Conservation (phyloP, 2,113 vertebrate genomes). For the Lycaon pictus region DNA sequence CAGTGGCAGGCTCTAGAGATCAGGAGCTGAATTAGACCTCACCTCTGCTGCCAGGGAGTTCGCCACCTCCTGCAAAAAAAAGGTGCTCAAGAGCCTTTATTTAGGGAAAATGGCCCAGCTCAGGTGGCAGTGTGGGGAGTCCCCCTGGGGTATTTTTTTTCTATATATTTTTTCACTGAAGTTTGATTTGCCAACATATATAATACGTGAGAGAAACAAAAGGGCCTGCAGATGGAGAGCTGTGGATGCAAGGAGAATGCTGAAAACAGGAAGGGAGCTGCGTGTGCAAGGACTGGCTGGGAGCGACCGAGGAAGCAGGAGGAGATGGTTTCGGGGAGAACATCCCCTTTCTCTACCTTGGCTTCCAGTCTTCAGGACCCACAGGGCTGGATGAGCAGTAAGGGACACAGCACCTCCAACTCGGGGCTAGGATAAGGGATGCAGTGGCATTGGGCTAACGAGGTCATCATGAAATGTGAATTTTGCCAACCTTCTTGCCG, state of each 20-base stretch:
- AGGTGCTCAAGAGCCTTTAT: not conserved
- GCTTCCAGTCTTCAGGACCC: not conserved
- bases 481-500: not conserved
- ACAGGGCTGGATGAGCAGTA: not conserved
- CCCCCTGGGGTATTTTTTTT: not conserved
- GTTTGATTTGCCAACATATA: too few relatives aligned
- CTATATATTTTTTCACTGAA: too few relatives aligned
- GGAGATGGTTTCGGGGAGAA: not conserved
- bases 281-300: fast-evolving
- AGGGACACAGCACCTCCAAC: not conserved
- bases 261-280: not conserved
- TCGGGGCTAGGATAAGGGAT: not conserved
- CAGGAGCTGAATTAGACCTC: not conserved
- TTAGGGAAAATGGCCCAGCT: not conserved
- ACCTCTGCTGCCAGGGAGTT: not conserved
- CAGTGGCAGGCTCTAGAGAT: not conserved
- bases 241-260: not conserved
- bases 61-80: not conserved
- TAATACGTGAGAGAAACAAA: not conserved
- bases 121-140: not conserved
- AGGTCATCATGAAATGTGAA: slow-evolving; percentile 31
- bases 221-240: not conserved
- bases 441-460: not conserved
- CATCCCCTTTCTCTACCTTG: not conserved
- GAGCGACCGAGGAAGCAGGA: not conserved